These are phyloP conservation scores for Gonioctena quinquepunctata DNA, from an alignment of 1,140 invertebrate genomes.

Conservation along the genomic window DNA sequence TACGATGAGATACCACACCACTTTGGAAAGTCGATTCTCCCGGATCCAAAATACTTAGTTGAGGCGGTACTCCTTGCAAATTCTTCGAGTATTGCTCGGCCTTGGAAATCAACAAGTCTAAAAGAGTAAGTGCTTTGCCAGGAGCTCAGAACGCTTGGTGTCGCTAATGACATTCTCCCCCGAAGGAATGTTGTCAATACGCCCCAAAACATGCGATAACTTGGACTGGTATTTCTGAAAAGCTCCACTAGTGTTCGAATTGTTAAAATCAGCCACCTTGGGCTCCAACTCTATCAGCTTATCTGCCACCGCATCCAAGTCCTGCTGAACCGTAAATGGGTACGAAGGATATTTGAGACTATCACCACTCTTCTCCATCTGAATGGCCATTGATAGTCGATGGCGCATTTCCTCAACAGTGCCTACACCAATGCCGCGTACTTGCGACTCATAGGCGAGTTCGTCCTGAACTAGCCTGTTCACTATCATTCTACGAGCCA, in stretches of 20 bases:
- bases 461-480: background rate
- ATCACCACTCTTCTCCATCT: slow-evolving; percentile 1
- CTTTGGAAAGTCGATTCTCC: background rate
- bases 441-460: background rate
- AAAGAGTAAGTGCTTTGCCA: background rate
- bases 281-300: background rate
- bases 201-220: background rate
- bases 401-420: background rate
- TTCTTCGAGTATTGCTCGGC: background rate
- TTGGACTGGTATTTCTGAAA: background rate
- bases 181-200: background rate
- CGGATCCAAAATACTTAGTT: background rate
- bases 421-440: background rate
- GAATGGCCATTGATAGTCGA: background rate
- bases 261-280: background rate
- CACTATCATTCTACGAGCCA: background rate
- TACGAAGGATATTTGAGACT: slow-evolving; percentile 6
- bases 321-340: slow-evolving; percentile 1
- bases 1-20: background rate
- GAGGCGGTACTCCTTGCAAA: background rate
- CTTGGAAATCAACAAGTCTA: background rate
- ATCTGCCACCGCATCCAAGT: background rate
- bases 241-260: background rate
- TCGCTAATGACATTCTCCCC: background rate
- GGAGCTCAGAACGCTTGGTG: background rate